Conservation (phyloP, 2,888 invertebrate species). For the Mesorhabditis belari region DNA sequence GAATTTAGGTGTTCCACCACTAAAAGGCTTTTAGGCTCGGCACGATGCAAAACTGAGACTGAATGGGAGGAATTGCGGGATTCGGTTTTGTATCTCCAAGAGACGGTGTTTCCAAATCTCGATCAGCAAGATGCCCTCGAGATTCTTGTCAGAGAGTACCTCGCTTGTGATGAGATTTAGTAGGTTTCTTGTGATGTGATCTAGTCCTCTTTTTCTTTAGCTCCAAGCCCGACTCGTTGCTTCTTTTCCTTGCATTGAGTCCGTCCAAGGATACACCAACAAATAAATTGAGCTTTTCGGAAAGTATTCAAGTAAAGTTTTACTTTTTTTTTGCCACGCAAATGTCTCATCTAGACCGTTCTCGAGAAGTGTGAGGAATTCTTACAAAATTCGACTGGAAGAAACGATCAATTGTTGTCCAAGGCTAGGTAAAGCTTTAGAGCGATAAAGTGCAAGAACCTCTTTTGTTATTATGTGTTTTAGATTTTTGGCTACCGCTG, state of each 20-base stretch:
- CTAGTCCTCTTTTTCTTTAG: background rate
- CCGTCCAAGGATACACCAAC: background rate
- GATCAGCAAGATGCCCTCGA: slow-evolving; percentile 20
- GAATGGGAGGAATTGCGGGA: slow-evolving; percentile 19
- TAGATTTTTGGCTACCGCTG: background rate
- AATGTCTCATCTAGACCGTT: slow-evolving; percentile 3
- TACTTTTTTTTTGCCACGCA: background rate
- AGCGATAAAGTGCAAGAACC: background rate
- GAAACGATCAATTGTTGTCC: slow-evolving; percentile 15
- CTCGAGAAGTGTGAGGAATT: slow-evolving; percentile 20
- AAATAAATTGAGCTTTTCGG: slow-evolving; percentile 5
- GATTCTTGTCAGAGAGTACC: slow-evolving; percentile 21
- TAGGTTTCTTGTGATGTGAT: background rate
- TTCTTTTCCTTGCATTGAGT: background rate
- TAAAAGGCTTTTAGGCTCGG: slow-evolving; percentile 1
- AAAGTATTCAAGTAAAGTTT: background rate
- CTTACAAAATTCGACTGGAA: slow-evolving; percentile 19
- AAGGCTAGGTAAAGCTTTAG: background rate
- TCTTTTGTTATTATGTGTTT: background rate
- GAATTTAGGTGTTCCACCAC: background rate
- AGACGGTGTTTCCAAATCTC: background rate
- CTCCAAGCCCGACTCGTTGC: background rate
- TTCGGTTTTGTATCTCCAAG: slow-evolving; percentile 11
- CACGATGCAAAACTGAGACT: slow-evolving; percentile 11
- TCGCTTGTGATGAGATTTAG: slow-evolving; percentile 12